Evolutionary conservation across 2,888 invertebrate species (phyloP).

Genomic region (Lasioglossum villosulum): DNA sequence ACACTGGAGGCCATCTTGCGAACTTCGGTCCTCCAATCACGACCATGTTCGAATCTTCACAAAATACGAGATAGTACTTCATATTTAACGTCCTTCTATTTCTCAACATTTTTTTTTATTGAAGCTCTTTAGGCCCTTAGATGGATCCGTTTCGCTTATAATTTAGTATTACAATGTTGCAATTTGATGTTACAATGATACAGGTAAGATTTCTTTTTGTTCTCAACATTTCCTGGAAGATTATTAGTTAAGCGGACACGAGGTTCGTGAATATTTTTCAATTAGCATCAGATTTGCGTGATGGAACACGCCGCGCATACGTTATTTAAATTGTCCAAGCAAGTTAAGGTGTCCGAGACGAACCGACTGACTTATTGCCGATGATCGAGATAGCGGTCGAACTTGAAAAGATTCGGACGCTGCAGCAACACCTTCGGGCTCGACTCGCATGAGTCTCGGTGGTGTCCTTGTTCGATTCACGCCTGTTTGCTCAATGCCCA

Average conservation of each 20-base stretch:
- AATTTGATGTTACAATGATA: no score
- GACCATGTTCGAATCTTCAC: not conserved
- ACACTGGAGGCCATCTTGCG: not conserved
- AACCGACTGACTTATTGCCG: not conserved
- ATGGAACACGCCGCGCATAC: no score
- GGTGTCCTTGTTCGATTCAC: slow-evolving; percentile 49
- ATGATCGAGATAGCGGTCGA: not conserved
- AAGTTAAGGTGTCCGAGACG: not conserved
- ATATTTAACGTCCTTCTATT: no score
- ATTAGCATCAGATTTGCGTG: not conserved
- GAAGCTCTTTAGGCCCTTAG: no score
- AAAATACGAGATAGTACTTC: no score
- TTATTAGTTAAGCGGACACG: not conserved
- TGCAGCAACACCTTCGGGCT: slow-evolving; percentile 46
- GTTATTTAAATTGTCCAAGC: not conserved
- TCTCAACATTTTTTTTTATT: no score
- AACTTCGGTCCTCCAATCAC: not conserved
- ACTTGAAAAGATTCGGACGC: not conserved
- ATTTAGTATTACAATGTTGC: no score
- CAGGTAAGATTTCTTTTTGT: no score
- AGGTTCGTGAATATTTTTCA: not conserved
- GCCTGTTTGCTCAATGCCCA: slow-evolving; percentile 49
- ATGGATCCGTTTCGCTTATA: no score
- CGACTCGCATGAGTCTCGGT: slow-evolving; percentile 34
- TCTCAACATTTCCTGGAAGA: not conserved